Evolutionary conservation across 2,797 vertebrate genomes (phyloP).

Genomic region (Vultur gryphus): DNA sequence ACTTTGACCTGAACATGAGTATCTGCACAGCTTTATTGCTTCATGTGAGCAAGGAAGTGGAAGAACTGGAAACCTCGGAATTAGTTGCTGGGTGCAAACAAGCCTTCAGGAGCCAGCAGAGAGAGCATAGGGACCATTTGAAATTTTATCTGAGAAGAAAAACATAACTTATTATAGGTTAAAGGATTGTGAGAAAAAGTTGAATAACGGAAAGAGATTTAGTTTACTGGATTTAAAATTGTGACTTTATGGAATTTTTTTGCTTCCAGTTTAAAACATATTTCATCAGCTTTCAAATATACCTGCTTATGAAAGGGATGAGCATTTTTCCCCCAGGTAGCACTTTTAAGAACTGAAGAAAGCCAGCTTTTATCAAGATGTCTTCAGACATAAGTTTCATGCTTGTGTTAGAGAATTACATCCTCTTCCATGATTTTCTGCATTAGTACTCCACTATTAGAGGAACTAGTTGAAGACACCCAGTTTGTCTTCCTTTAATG

Average conservation of each 20-base stretch:
- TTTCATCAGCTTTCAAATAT: not conserved
- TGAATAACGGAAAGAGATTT: not conserved
- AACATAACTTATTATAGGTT: not conserved
- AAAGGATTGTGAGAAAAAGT: not conserved
- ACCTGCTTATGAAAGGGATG: rapidly evolving
- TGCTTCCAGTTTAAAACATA: not conserved
- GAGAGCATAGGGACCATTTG: not conserved
- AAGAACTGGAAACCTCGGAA: not conserved
- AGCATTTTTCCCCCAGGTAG: not conserved
- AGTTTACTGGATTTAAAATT: not conserved
- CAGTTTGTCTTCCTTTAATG: not conserved
- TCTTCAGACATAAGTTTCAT: not conserved
- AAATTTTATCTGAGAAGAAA: not conserved
- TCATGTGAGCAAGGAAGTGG: not conserved
- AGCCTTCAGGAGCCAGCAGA: not conserved
- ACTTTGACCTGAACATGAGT: not conserved
- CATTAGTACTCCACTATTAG: not conserved
- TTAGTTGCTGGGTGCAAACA: not conserved
- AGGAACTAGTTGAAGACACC: not conserved
- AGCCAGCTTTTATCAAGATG: not conserved
- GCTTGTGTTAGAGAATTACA: not conserved
- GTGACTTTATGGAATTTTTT: not conserved
- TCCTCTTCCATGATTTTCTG: not conserved
- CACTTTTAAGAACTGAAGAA: not conserved
- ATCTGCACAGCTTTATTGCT: not conserved